Conservation (phyloP, 30 jellyfish, hydroid and myxozoan genomes). For the Phacellophora camtschatica region DNA sequence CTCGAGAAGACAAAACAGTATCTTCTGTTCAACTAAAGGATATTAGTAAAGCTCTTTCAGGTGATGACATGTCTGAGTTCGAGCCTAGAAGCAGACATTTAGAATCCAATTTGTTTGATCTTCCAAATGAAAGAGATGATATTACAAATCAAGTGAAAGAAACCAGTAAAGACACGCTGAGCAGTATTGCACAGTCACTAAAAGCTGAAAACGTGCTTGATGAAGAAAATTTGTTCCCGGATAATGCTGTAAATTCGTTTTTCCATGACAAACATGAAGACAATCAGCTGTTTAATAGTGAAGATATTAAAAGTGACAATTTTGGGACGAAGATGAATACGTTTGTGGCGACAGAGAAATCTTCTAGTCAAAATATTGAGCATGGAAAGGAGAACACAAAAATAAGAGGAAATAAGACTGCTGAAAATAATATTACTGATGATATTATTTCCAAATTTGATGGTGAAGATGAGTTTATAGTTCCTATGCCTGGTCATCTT, state of each 20-base stretch:
- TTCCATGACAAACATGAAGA: not conserved
- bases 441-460: not conserved
- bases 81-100: conserved; percentile 2
- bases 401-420: no score
- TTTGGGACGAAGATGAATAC: not conserved
- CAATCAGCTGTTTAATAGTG: not conserved
- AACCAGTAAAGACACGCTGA: conserved; percentile 40
- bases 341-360: not conserved
- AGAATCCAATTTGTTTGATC: conserved; percentile 24
- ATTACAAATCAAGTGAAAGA: conserved; percentile 21
- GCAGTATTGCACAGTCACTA: conserved; percentile 17
- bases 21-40: conserved; percentile 40
- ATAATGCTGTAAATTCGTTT: conserved; percentile 17
- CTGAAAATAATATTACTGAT: not conserved
- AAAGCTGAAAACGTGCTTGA: conserved; percentile 30
- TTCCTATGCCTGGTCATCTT: not conserved
- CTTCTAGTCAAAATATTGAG: no score
- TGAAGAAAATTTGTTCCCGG: conserved; percentile 40
- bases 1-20: conserved; percentile 20
- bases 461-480: conserved; percentile 38
- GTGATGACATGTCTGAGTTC: conserved; percentile 34
- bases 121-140: conserved; percentile 53
- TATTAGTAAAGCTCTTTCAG: conserved; percentile 3
- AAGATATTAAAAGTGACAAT: not conserved
- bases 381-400: no score